phyloP scores from a whole-genome alignment of 2,797 vertebrate genomes.

The Phoeniculus purpureus region DNA sequence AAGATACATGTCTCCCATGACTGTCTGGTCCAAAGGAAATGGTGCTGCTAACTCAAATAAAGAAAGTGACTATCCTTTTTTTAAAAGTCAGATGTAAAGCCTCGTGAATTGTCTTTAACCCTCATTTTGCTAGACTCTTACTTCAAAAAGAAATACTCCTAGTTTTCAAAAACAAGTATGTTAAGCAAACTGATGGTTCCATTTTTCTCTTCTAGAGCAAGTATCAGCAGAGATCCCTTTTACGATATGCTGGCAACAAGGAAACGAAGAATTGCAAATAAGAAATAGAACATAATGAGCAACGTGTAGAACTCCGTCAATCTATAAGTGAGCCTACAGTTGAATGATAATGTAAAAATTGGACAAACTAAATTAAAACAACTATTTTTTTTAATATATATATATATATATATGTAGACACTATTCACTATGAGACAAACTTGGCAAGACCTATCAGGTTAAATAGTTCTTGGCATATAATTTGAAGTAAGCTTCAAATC shows the following conservation, averaged over 20 bases:
- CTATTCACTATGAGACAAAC: not conserved
- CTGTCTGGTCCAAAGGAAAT: not conserved
- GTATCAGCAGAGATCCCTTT: slow-evolving; percentile 98
- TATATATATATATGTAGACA: not conserved
- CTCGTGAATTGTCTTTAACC: not conserved
- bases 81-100: not conserved
- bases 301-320: not conserved
- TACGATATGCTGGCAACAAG: slow-evolving; percentile 98
- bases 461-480: not conserved
- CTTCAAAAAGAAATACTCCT: not conserved
- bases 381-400: not conserved
- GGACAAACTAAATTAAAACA: slow-evolving; percentile 26
- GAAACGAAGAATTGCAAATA: slow-evolving; percentile 95
- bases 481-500: slow-evolving; percentile 11
- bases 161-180: not conserved
- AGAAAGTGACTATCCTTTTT: not conserved
- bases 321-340: not conserved
- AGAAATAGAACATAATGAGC: slow-evolving; percentile 80
- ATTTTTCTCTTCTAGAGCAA: slow-evolving; percentile 84
- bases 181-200: slow-evolving; percentile 7
- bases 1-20: not conserved
- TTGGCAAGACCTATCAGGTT: slow-evolving; percentile 14
- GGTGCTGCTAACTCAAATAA: not conserved
- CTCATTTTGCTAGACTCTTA: not conserved
- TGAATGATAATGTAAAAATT: not conserved